Base-by-base conservation (phyloP, 2,797 vertebrate species). In the Ambastaia sidthimunki region DNA sequence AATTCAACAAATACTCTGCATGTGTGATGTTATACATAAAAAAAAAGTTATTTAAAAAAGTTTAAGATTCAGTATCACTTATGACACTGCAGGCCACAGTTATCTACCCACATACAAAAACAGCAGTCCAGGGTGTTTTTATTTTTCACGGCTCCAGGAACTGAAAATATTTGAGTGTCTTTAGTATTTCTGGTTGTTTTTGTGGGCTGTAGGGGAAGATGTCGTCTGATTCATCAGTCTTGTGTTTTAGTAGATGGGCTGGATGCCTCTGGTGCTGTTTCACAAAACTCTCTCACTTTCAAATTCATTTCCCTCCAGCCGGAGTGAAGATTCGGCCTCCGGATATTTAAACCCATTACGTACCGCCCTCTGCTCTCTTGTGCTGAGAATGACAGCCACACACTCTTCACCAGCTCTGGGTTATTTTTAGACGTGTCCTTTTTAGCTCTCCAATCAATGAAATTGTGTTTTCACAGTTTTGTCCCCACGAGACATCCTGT, bases 371-470 rank as follows among this genome's bases (percentile, higher is more conserved):
- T 84, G n/a, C 28, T 50, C 47, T 75, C n/a, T 25, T 28, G 7
- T 25, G 59, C 69, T n/a, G 44, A 69, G 55, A 68, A 74, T 73
- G 57, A 41, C 70, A 82, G 76, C 70, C n/a, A 70, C 37, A 55
- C 34, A 63, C 47, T 82, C 63, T 41, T 65, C 57, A 15, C 44
- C 48, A 78, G 11, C 50, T 50, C 28, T 6, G 15, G 59, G 67
- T 13, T 75, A 41, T 70, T 75, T 69, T 70, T 68, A 69, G 71
- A 54, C 52, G 11, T 52, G 67, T 74, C 78, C 57, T 19, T 70
- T 80, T 74, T 74, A 78, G 68, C 15, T 16, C 6, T 52, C 52
- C 79, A 80, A 70, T 69, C 79, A 74, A 74, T 74, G 63, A 69
- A 34, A 68, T 62, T 74, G 63, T 68, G 71, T 80, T 68, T 80